Base-by-base conservation (phyloP, 2,797 vertebrate genomes). In the Antrozous pallidus region DNA sequence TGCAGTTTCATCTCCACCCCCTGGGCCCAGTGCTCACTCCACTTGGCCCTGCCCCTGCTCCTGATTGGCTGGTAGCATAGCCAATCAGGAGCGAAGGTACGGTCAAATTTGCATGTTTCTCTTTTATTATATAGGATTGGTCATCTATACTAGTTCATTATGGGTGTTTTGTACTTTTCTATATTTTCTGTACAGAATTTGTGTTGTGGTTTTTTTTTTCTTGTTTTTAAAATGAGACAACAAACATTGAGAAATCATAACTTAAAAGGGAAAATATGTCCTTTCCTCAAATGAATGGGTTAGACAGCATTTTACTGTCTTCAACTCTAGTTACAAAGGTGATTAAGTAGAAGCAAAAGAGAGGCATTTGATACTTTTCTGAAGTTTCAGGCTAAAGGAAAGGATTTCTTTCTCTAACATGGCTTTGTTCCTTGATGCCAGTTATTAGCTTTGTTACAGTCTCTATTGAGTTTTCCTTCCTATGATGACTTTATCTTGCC, bases 241-340 rank as follows among this genome's bases (percentile, higher is more conserved):
- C n/a, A 42, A 85, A 45, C 38, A 85, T 17, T 73, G 14, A 28
- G 51, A 78, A 81, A 88, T 93, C n/a, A n/a, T 56, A 88, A 82
- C 54, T 61, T 33, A 89, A 92, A 91, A 87, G 7, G 58, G 16
- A 67, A 58, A 20, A 58, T 26, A 9, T 63, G 77, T 47, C 54
- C 33, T 82, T 31, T 42, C 90, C 92, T 88, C 80, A 91, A 70
- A 95, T 56, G 69, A 85, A 58, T 45, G 22, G 49, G n/a, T 90
- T 36, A 16, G 12, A 75, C 42, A 73, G 9, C 61, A 45, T 89
- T 71, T 71, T 38, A 51, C 31, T 77, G 24, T 95, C 45, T 94
- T 79, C 17, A 54, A 33, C 78, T n/a, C 45, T 88, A 58, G 18
- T 58, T 14, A 75, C 14, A 82, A 17, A 82, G 20, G 28, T 54